A percentile compares a stretch with the other conserved stretches of the same genome.
Conservation (phyloP, 2,888 invertebrate species). For the Cephus rjabovi region DNA sequence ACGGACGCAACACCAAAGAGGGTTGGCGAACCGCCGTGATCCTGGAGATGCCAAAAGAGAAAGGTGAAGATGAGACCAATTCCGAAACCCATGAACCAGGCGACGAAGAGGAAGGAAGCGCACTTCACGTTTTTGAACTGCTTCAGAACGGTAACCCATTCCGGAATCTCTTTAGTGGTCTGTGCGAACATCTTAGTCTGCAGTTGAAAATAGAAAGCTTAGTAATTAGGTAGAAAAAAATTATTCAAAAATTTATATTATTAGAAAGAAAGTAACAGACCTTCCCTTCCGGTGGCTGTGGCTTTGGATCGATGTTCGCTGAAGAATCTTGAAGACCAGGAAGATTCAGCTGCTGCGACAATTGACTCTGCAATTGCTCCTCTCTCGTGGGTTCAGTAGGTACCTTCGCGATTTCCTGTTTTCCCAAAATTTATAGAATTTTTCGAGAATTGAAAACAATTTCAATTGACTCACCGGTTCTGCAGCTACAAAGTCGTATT, state of each 20-base stretch:
- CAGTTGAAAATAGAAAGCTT: constrained; percentile 43
- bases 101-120: constrained; percentile 92
- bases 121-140: constrained; percentile 93
- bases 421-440: neutral
- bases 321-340: constrained; percentile 80
- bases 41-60: constrained; percentile 98
- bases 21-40: constrained; percentile 96
- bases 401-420: constrained; percentile 59
- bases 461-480: constrained; percentile 49
- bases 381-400: constrained; percentile 72
- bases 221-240: neutral
- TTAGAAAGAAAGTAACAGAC: constrained; percentile 45
- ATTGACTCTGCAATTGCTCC: constrained; percentile 85
- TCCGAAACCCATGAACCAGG: constrained; percentile 99
- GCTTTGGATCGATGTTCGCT: constrained; percentile 62
- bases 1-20: constrained; percentile 98
- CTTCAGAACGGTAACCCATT: constrained; percentile 92
- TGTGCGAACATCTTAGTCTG: constrained; percentile 93
- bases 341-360: constrained; percentile 85
- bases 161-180: constrained; percentile 89
- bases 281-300: constrained; percentile 68
- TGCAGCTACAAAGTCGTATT: constrained; percentile 62
- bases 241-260: constrained; percentile 1
- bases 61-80: constrained; percentile 99
- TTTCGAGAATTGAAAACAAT: neutral